phyloP scores from a whole-genome alignment of 2,888 invertebrate genomes.

The Clivina fossor region DNA sequence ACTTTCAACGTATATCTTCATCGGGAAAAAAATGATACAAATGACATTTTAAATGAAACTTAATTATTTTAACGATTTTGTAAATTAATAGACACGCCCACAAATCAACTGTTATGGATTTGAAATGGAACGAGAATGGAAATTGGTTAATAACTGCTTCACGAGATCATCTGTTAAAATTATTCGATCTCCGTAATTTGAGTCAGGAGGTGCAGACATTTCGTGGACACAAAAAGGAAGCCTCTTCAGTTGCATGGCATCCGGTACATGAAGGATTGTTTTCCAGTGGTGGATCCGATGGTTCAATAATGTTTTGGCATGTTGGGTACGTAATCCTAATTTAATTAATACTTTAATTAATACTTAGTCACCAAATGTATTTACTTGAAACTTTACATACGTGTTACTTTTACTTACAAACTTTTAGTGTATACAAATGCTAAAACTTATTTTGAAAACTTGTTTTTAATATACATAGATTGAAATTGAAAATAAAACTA shows the following conservation, averaged over 20 bases:
- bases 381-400: too few species aligned
- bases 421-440: too few species aligned
- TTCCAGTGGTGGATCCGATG: constrained; percentile 98
- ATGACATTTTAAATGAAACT: neutral
- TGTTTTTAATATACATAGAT: too few species aligned
- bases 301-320: constrained; percentile 98
- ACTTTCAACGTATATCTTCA: neutral
- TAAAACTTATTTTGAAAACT: too few species aligned
- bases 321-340: constrained; percentile 70
- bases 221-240: constrained; percentile 98
- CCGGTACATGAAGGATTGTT: constrained; percentile 97
- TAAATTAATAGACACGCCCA: constrained; percentile 80
- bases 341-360: too few species aligned
- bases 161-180: constrained; percentile 92
- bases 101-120: constrained; percentile 98
- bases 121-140: constrained; percentile 99
- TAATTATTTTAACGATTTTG: neutral
- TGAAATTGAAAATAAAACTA: too few species aligned
- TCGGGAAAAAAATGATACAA: too few species aligned
- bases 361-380: too few species aligned
- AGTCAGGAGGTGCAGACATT: constrained; percentile 96
- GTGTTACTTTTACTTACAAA: too few species aligned
- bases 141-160: constrained; percentile 99
- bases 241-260: constrained; percentile 97
- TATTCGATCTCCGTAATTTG: constrained; percentile 96